phyloP scores from a whole-genome alignment of 2,113 vertebrate species.

The Grallaria varia region DNA sequence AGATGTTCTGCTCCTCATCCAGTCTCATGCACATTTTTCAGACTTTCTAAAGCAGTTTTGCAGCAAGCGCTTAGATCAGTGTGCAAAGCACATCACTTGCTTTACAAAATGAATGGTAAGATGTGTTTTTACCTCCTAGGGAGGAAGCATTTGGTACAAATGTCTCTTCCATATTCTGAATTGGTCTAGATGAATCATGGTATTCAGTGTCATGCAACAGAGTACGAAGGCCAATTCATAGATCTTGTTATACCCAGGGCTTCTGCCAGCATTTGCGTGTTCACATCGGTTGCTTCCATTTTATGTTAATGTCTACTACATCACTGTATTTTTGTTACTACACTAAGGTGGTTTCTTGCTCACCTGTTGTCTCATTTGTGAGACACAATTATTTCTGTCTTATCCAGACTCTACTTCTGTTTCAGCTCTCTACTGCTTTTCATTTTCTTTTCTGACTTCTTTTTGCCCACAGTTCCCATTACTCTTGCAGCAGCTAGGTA shows the following conservation, averaged over 20 bases:
- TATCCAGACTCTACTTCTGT: background rate
- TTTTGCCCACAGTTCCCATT: background rate
- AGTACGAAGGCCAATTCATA: background rate
- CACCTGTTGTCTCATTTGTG: background rate
- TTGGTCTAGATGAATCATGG: background rate
- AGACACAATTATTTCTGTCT: background rate
- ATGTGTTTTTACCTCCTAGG: background rate
- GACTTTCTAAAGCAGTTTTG: background rate
- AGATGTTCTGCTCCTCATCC: background rate
- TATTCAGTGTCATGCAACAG: background rate
- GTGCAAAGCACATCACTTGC: background rate
- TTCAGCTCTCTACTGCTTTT: background rate
- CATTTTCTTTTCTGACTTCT: background rate
- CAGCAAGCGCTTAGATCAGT: rapidly evolving
- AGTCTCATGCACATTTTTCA: background rate
- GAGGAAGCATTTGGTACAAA: background rate
- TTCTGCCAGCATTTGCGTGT: background rate
- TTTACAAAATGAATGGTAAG: background rate
- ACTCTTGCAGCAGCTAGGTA: background rate
- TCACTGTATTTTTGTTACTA: background rate
- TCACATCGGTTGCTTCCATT: background rate
- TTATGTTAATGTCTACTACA: background rate
- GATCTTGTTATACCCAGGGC: background rate
- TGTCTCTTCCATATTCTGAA: background rate
- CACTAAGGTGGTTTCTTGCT: background rate